Base-by-base conservation (phyloP, 2,888 invertebrate species). In the Standfussiana lucernea region DNA sequence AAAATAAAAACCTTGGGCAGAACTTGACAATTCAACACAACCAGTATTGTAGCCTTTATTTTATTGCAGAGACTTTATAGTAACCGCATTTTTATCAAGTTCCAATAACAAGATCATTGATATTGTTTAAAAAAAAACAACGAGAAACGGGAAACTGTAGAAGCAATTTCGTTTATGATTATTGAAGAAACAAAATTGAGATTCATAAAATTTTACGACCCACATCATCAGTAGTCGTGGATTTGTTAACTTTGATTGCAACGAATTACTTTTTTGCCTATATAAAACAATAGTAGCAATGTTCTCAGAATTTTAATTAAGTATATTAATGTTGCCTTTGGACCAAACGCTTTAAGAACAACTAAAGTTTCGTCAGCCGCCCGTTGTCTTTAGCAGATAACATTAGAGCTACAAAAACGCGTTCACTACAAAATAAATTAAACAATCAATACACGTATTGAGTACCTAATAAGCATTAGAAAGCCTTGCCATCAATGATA, bases 121-220 rank as follows among this genome's bases (percentile, higher is more conserved):
- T 35, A 62, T 75, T 35, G 40, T 53, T 64, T 4, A 50, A 40
- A 56, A 69, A 62, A 72, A 56, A n/a, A 59, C 47, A 67, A 61
- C n/a, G 10, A n/a, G 32, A 56, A 24, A 11, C 64, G n/a, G 21
- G 64, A 69, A 75, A 67, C 45, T 24, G 18, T 68, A 61, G 21
- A 76, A 67, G 66, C 76, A 80, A 88, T 88, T 86, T 79, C 64
- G 53, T 86, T 86, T 77, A 80, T 77, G 80, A 81, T 86, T 80
- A 81, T 83, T 83, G 61, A 64, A 72, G 66, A 8, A 71, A 68
- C 69, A 47, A 81, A 82, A 80, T 67, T 77, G 37, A 75, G 77
- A 75, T 69, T 75, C 80, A 85, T 88, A 87, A 88, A 88, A 75
- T 81, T 87, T 88, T 85, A 87, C 67, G 87, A 88, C 65, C 77